Evolutionary conservation across 2,113 vertebrate species (phyloP), one percentile per base, ranked within the genome.

Genomic region (Psophia crepitans): DNA sequence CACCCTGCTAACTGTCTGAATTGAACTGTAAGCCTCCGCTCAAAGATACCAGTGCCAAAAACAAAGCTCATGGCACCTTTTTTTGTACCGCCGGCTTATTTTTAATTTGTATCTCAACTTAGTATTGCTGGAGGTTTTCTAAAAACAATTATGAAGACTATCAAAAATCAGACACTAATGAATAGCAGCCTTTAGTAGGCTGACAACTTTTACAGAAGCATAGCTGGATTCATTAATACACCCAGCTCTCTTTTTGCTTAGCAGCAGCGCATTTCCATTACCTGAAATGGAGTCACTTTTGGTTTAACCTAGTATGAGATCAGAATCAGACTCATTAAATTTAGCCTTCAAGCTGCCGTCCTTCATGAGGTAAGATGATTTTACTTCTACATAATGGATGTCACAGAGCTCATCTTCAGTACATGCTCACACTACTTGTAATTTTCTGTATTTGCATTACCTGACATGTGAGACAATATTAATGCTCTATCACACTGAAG

Each of bases 1-100:
- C 96, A 96, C 95, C 96, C 96, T 97, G 95, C 96, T 97, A 96
- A 93, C 97, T 92, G 90, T 96, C 90, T 95, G 95, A 92, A 94
- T 54, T 90, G 89, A 97, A 95, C 92, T 96, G 94, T 70, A 90
- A 95, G 91, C 91, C 87, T 96, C 83, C 0, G 5, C 89, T 91
- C 95, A 81, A 35, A 81, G 76, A 32, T 46, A 65, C 56, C 90
- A 60, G 74, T 79, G 96, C 97, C 97, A 97, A 95, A 96, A 90
- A 27, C 74, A 76, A 44, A 89, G 89, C 89, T 96, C 39, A 26
- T 57, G 92, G 93, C 87, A 84, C 81, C 84, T 68, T 97, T 97
- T 96, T 97, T 97, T 95, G 90, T 20, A 96, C 84, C 56, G 3
- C 74, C 71, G 79, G 68, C 89, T 94, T 94, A 79, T 90, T 97